Evolutionary conservation across 2,888 invertebrate species (phyloP), one percentile per base, ranked within the genome.

Genomic region (Serripes groenlandicus): DNA sequence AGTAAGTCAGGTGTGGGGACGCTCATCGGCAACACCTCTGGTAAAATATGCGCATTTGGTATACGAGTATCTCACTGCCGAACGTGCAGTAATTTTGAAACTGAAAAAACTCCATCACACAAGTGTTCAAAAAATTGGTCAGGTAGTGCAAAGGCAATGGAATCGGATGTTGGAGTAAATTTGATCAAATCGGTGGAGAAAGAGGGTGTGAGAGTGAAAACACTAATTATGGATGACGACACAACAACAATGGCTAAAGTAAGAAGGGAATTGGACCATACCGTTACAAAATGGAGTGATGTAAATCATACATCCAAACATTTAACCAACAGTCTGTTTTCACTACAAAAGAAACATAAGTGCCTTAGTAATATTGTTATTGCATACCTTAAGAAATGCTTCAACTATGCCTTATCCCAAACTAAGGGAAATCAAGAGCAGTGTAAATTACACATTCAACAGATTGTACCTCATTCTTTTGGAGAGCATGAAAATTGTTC

Each of bases 151-250:
- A 86, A 86, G 32, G 80, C 77, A 18, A 86, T 86, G 86, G 80
- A 84, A 49, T 68, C 81, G 9, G 73, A 79, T 62, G 84, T 80
- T 15, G 84, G 75, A n/a, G 70, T 56, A 3, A 34, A 75, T 21
- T 34, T 78, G 21, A 34, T 84, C 1, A 75, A 81, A 60, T 54
- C 54, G 26, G 76, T 80, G 5, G 80, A 87, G 52, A 52, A 78
- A 32, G 54, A 84, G 66, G 76, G 60, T 23, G 71, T 78, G 15
- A 30, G 69, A n/a, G 82, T 82, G 9, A 18, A 42, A 1, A 68
- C 58, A 26, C 42, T 82, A 0, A 79, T 87, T 30, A 87, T 81
- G 81, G 81, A 83, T 75, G 83, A 85, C 70, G 87, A 85, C 37
- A 37, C 75, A 11, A 87, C 83, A 54, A 83, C 83, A 2, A 81